phyloP scores from a whole-genome alignment of 2,113 vertebrate genomes.

The Stigmatopora nigra region DNA sequence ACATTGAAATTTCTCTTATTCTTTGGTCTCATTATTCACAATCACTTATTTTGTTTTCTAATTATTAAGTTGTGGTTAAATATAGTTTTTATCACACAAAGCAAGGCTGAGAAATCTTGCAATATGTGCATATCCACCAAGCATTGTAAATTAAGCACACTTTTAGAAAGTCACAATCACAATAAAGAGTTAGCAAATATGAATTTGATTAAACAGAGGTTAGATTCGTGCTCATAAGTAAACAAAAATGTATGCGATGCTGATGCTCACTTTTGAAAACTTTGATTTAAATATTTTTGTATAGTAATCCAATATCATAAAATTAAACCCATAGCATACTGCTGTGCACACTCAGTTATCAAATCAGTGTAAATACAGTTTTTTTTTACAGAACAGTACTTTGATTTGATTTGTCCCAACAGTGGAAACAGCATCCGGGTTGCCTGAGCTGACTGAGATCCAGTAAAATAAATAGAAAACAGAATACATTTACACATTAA shows the following conservation, averaged over 20 bases:
- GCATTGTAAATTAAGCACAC: not conserved
- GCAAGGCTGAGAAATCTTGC: not conserved
- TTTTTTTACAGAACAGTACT: constrained; percentile 39
- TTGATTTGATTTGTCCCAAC: constrained; percentile 21
- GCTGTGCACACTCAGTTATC: constrained; percentile 24
- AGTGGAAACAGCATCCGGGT: constrained; percentile 21
- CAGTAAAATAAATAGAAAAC: constrained; percentile 15
- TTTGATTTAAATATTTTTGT: not conserved
- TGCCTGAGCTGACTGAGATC: constrained; percentile 18
- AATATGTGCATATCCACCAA: not conserved
- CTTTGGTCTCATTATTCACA: not conserved
- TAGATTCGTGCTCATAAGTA: constrained; percentile 15
- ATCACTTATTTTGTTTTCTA: not conserved
- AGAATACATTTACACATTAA: constrained; percentile 12
- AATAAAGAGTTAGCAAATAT: constrained; percentile 23
- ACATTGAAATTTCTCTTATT: not conserved
- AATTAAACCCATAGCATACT: constrained; percentile 8
- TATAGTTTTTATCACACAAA: not conserved
- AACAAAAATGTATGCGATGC: constrained; percentile 3
- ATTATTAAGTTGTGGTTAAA: not conserved
- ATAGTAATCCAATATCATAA: not conserved
- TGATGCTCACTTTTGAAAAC: not conserved
- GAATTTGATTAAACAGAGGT: constrained; percentile 5
- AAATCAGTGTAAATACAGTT: constrained; percentile 42
- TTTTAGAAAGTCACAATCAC: constrained; percentile 6